Base-by-base conservation (phyloP, 2,113 vertebrate genomes). In the Atlantisia rogersi region DNA sequence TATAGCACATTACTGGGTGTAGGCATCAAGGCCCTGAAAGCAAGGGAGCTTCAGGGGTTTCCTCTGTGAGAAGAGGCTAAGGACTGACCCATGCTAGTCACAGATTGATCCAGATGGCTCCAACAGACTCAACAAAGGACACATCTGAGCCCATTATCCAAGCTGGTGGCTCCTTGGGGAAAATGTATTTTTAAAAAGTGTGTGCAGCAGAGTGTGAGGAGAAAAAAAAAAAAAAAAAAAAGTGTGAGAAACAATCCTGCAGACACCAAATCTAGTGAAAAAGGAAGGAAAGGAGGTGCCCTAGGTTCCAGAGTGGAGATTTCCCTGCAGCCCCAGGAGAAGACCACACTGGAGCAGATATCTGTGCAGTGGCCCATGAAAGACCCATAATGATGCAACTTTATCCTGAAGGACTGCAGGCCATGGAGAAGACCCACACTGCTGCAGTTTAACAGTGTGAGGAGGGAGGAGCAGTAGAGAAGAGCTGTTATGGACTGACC, bases 161-260 rank as follows among this genome's bases (percentile, higher is more conserved):
- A 50, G 16, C 12, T 42, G 31, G 31, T 52, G 31, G 12, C 0
- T 1, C 12, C 44, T 37, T 2, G 1, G 37, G 16, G 10, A 52
- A 69, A 52, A 67, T 1, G 1, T 48, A 21, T 32, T 75, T 39
- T 1, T 19, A 56, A 48, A n/a, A 48, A 6, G 11, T 19, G 1
- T 59, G 15, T 67, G 15, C 42, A 76, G 42, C 15, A 35, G 10
- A 31, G 20, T 59, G 35, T 42, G 15, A 68, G 28, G 18, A 48
- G 10, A 74, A 50, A 10, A 46, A 44, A 46, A 46, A 44, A 44
- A 44, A 6, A 56, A 9, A 32, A 56, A 65, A 73, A 65, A 50
- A 12, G 3, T n/a, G 4, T 40, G 53, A 59, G 53, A 68, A 86
- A 50, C 15, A 42, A 26, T 16, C 32, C 64, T 62, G 26, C 13